Conservation (phyloP, 2,888 invertebrate species). For the Synergus japonicus region DNA sequence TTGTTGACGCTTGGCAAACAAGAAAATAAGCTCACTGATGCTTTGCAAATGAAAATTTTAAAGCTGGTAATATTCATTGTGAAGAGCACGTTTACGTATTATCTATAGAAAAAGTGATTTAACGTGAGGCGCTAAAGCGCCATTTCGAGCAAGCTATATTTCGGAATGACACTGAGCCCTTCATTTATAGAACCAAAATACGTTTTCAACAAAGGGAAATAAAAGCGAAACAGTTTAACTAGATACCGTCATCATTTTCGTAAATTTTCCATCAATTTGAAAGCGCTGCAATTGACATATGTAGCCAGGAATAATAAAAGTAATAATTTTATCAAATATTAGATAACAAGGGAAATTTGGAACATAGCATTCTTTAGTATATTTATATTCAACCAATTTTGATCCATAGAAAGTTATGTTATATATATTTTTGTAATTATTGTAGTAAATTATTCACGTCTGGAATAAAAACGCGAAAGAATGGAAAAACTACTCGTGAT, state of each 20-base stretch:
- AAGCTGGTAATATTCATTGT: neutral
- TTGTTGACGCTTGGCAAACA: neutral
- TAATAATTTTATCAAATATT: neutral
- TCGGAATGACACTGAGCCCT: neutral
- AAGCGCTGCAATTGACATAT: neutral
- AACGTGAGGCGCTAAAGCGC: constrained; percentile 12
- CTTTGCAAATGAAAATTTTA: neutral
- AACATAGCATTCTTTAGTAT: neutral
- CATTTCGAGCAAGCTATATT: neutral
- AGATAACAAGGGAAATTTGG: neutral
- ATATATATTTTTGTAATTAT: neutral
- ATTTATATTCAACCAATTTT: neutral
- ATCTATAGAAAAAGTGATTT: neutral
- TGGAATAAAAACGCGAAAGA: neutral
- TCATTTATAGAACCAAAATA: constrained; percentile 15
- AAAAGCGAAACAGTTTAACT: neutral
- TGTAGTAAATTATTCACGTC: neutral
- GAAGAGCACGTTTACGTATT: neutral
- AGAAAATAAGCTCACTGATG: neutral
- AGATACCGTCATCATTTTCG: neutral
- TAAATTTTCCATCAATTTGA: neutral
- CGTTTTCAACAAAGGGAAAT: neutral
- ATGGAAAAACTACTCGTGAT: neutral
- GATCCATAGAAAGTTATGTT: neutral
- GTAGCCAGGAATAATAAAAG: neutral